Percentiles rank a stretch among this genome's conserved stretches.
These are phyloP conservation scores for Theodoxus fluviatilis DNA, from an alignment of 2,888 invertebrate genomes.

Conservation along the genomic window DNA sequence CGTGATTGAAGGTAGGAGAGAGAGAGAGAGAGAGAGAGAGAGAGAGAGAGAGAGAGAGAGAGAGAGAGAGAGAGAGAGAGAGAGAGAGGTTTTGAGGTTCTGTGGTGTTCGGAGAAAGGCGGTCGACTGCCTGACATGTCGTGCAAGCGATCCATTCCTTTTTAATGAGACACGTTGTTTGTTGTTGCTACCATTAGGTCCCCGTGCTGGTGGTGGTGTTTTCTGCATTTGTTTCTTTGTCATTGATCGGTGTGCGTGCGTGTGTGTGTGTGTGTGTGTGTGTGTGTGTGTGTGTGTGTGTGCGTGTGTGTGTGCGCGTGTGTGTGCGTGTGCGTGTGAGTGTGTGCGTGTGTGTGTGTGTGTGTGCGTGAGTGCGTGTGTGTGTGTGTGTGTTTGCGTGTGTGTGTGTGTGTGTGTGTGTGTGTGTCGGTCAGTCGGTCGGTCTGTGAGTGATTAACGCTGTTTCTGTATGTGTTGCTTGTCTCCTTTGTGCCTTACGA, in stretches of 20 bases:
- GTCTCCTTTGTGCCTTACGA: too few species aligned
- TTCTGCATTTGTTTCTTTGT: too few species aligned
- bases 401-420: not conserved
- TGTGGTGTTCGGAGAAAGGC: too few species aligned
- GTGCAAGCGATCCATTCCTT: too few species aligned
- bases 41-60: not conserved
- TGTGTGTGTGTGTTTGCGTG: not conserved
- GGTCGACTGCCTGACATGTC: too few species aligned
- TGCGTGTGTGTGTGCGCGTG: not conserved
- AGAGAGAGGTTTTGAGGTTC: too few species aligned
- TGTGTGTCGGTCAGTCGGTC: not conserved
- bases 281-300: not conserved
- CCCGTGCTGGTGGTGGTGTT: too few species aligned
- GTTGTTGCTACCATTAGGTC: too few species aligned
- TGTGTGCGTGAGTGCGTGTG: not conserved
- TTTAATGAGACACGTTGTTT: too few species aligned
- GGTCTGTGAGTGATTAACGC: not conserved
- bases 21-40: not conserved
- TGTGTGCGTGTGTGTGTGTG: slow-evolving; percentile 11
- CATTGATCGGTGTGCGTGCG: too few species aligned
- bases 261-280: slow-evolving; percentile 2
- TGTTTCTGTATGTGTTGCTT: slow-evolving; percentile 3
- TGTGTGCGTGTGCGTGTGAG: slow-evolving; percentile 4
- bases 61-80: too few species aligned
- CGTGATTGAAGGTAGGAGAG: too few species aligned